phyloP scores from a whole-genome alignment of 2,888 invertebrate genomes.

The Lithophane socia region DNA sequence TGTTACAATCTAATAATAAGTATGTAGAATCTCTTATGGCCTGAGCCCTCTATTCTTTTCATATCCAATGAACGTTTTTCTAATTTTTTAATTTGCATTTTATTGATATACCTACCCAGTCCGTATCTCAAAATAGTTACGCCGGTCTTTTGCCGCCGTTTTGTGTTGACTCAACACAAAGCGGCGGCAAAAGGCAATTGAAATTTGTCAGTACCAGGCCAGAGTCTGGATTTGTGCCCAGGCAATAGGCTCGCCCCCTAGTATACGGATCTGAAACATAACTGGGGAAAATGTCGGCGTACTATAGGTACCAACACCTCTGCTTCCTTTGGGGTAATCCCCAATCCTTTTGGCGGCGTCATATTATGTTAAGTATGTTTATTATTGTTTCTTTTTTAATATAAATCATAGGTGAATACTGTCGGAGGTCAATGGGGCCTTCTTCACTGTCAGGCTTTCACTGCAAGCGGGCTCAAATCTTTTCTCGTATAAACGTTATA shows the following conservation, averaged over 20 bases:
- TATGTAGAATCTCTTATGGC: conserved; percentile 81
- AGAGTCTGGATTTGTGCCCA: no score
- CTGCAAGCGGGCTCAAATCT: neutral
- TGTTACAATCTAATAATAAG: conserved; percentile 78
- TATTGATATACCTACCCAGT: neutral
- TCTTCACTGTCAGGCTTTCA: neutral
- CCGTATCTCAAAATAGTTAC: neutral
- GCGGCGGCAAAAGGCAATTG: no score
- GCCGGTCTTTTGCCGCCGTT: neutral
- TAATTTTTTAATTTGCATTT: neutral
- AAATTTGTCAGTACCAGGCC: neutral
- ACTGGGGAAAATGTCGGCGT: no score
- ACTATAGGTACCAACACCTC: neutral
- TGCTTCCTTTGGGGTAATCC: no score
- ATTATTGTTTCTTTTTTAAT: neutral
- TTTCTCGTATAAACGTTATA: no score
- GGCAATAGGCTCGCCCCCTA: no score
- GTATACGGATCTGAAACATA: no score
- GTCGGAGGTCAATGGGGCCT: neutral
- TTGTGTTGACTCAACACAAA: neutral
- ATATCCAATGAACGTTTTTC: conserved; percentile 28
- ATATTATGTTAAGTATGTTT: no score
- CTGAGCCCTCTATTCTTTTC: conserved; percentile 44
- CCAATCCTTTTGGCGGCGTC: no score
- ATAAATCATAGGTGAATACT: neutral